Evolutionary conservation across 2,888 invertebrate genomes (phyloP).

Genomic region (Unio delphinus): DNA sequence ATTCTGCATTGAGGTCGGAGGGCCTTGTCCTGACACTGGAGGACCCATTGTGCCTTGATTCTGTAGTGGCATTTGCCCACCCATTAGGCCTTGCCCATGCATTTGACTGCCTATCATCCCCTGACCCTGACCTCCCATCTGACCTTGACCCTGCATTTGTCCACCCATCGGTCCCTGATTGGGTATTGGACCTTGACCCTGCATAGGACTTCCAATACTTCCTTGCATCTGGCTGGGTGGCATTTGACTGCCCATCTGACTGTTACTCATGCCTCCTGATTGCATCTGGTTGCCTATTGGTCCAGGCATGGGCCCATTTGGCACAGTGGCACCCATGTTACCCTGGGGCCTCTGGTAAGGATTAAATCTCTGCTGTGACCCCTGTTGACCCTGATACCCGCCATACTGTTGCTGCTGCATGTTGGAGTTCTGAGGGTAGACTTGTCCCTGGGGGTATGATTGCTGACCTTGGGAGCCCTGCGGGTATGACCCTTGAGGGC

Average conservation of each 20-base stretch:
- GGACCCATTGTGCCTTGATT: slow-evolving; percentile 26
- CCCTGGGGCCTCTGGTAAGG: slow-evolving; percentile 15
- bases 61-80: slow-evolving; percentile 31
- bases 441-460: slow-evolving; percentile 44
- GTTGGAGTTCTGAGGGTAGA: slow-evolving; percentile 6
- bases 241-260: not conserved
- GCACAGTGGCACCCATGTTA: slow-evolving; percentile 6
- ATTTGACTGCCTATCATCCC: slow-evolving; percentile 30
- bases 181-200: slow-evolving; percentile 27
- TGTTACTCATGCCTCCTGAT: not conserved
- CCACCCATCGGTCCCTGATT: slow-evolving; percentile 34
- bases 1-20: slow-evolving; percentile 4
- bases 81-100: slow-evolving; percentile 27
- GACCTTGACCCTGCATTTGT: slow-evolving; percentile 34
- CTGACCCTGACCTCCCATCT: slow-evolving; percentile 25
- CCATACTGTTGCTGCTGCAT: slow-evolving; percentile 49
- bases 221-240: slow-evolving; percentile 19
- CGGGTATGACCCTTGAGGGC: slow-evolving; percentile 33
- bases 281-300: slow-evolving; percentile 27
- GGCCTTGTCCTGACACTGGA: slow-evolving; percentile 9
- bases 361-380: slow-evolving; percentile 26
- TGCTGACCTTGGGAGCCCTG: slow-evolving; percentile 25
- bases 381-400: slow-evolving; percentile 43
- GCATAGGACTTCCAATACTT: slow-evolving; percentile 20
- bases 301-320: slow-evolving; percentile 26